Percentiles rank a stretch among this genome's conserved stretches.
phyloP scores from a whole-genome alignment of 1,140 invertebrate species.

The Maniola jurtina region DNA sequence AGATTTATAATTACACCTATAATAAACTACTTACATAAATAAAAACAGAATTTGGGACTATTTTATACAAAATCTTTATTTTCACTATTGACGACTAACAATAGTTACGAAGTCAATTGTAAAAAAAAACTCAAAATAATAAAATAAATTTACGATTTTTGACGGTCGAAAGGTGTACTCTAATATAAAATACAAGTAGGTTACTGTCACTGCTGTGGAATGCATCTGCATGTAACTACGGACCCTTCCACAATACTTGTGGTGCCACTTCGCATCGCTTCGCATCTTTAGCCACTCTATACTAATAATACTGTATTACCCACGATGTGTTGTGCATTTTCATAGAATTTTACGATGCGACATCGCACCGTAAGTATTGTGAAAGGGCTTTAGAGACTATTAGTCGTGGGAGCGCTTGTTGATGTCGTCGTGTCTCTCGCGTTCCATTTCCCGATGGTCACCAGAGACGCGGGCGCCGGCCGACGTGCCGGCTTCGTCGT shows the following conservation, averaged over 20 bases:
- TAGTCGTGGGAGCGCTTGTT: slow-evolving; percentile 63
- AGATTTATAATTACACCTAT: too few species aligned
- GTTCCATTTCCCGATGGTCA: slow-evolving; percentile 64
- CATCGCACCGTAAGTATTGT: too few species aligned
- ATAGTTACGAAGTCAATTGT: slow-evolving; percentile 67
- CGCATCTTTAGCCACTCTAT: too few species aligned
- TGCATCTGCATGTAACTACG: slow-evolving; percentile 10
- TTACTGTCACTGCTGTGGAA: background rate
- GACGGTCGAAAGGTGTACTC: slow-evolving; percentile 45
- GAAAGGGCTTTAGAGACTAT: too few species aligned
- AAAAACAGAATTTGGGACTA: slow-evolving; percentile 7
- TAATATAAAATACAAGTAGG: background rate
- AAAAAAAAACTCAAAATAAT: slow-evolving; percentile 63
- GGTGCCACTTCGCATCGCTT: too few species aligned
- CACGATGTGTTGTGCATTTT: too few species aligned
- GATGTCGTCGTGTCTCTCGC: slow-evolving; percentile 68
- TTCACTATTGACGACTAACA: slow-evolving; percentile 67
- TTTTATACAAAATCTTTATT: slow-evolving; percentile 46
- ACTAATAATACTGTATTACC: too few species aligned
- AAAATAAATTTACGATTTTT: slow-evolving; percentile 59
- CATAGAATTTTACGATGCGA: too few species aligned
- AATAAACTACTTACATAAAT: too few species aligned
- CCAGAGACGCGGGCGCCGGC: slow-evolving; percentile 66
- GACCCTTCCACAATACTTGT: too few species aligned
- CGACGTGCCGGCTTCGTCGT: slow-evolving; percentile 65